Evolutionary conservation across 92 coral and sea anemone species (phyloP).

Genomic region (Porites divaricata): DNA sequence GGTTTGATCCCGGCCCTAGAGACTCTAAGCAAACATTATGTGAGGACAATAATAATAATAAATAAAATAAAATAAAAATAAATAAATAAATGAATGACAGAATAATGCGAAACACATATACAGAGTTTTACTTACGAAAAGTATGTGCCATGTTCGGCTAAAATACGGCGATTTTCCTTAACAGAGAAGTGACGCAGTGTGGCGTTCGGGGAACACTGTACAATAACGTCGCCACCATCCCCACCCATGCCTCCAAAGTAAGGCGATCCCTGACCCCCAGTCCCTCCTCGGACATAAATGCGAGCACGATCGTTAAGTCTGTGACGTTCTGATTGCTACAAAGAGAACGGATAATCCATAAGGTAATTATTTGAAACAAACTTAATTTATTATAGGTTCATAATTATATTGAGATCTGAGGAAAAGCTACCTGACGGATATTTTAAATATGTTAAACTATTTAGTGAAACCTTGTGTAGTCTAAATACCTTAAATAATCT

Average conservation of each 20-base stretch:
- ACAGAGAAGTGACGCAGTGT: conserved; percentile 81
- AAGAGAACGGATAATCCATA: neutral
- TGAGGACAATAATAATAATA: no score
- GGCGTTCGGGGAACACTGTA: conserved; percentile 81
- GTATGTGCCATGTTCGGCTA: conserved; percentile 89
- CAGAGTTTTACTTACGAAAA: conserved; percentile 72
- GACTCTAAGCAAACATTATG: no score
- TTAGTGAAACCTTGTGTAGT: no score
- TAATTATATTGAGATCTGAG: neutral
- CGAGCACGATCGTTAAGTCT: conserved; percentile 87
- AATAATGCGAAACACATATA: no score
- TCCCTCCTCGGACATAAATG: conserved; percentile 90
- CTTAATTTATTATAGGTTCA: neutral
- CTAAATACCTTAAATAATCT: no score
- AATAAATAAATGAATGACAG: no score
- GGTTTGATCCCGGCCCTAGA: no score
- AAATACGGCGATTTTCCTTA: conserved; percentile 87
- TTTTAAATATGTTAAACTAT: no score
- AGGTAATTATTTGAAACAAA: neutral
- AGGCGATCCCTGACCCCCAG: conserved; percentile 97
- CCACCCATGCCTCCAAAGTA: conserved; percentile 94
- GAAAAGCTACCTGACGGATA: no score
- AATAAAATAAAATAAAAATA: no score
- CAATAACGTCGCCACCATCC: conserved; percentile 93
- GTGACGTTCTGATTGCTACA: conserved; percentile 68